Base-by-base conservation (phyloP, 2,113 vertebrate genomes). In the Anas platyrhynchos region DNA sequence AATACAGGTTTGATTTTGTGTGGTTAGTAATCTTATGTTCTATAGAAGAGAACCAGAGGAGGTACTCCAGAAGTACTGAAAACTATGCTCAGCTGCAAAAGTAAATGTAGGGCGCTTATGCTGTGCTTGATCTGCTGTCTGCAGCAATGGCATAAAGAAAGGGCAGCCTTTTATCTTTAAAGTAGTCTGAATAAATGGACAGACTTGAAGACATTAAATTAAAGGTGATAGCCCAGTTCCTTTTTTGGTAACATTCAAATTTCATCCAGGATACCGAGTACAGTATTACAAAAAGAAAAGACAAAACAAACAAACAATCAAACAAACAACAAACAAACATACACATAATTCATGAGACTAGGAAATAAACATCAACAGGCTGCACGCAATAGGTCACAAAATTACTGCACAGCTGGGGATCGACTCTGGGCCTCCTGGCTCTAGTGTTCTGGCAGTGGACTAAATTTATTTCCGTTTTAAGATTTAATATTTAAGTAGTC, bases 401-500 rank as follows among this genome's bases (percentile, higher is more conserved):
- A 73, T 1, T 22, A 58, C 63, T 76, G 66, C 38, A 34, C 15
- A 36, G 31, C 56, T 78, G 48, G 52, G 56, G 54, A 59, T 0
- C 1, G 56, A 72, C 29, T 63, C 0, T 0, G 88, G 50, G 43
- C 26, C 76, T 84, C 32, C 41, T 52, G 65, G 38, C 48, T 52
- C 86, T 78, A 78, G 6, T 65, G 44, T 48, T 77, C 59, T 12
- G 69, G 27, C 44, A 48, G 9, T 48, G n/a, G 34, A 81, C 4
- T 13, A 81, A 82, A 71, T 38, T 43, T 38, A 56, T n/a, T 73
- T 72, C 63, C 44, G 10, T 16, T 82, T 65, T 72, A 16, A 82
- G 68, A 48, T 61, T 91, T 46, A 74, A 89, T 82, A 82, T 87
- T 80, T 69, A 81, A 92, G 26, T 38, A 84, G 34, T 21, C 34